Evolutionary conservation across 2,797 vertebrate species (phyloP).

Genomic region (Tenualosa ilisha): DNA sequence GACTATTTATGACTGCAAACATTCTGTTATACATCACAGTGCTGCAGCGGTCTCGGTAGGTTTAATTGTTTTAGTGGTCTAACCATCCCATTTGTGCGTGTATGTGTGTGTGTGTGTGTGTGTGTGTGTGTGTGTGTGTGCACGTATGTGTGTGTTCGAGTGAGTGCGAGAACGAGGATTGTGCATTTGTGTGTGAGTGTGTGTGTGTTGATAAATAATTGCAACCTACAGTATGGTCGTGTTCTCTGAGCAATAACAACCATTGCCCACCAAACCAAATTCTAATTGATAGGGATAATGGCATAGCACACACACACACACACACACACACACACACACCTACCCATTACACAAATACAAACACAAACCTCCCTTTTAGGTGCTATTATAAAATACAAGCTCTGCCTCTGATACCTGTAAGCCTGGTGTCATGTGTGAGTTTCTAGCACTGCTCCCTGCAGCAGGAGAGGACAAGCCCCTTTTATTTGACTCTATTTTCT

Average conservation of each 20-base stretch:
- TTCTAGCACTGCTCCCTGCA: not conserved
- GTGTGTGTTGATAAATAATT: not conserved
- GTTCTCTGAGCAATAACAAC: not conserved
- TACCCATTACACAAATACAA: not conserved
- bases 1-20: not conserved
- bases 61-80: not conserved
- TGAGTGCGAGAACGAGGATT: not conserved
- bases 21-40: not conserved
- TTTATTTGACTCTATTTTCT: not conserved
- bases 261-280: not conserved
- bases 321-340: not conserved
- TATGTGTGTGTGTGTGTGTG: slow-evolving; percentile 7
- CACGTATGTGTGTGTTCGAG: not conserved
- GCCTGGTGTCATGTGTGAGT: not conserved
- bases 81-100: not conserved
- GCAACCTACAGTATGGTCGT: not conserved
- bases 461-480: not conserved
- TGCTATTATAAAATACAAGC: too few relatives aligned
- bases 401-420: not conserved
- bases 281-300: not conserved
- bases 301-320: not conserved
- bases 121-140: slow-evolving; percentile 7
- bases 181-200: not conserved
- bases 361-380: not conserved
- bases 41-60: not conserved